Base-by-base conservation (phyloP, 2,888 invertebrate genomes). In the Tupiocoris notatus region DNA sequence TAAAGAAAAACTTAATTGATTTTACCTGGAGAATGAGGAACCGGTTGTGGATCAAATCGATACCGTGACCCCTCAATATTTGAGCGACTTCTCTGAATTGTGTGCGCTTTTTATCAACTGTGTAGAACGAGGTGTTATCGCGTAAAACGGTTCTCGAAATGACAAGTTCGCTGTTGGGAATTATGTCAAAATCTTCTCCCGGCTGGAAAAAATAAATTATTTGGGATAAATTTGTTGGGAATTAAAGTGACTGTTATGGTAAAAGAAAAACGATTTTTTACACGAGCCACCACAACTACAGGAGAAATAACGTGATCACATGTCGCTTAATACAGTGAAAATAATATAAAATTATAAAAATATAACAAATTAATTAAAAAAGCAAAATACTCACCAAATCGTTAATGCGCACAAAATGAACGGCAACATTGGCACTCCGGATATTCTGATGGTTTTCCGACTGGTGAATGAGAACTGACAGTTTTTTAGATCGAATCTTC, bases 41-140 rank as follows among this genome's bases (percentile, higher is more conserved):
- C 62, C 99, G 87, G 84, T 98, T 99, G 83, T 99, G 96, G 82
- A 95, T 94, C 81, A 99, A 87, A 86, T 99, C 99, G 80, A 99
- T 93, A 6, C 96, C 95, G 83, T 93, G 90, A 0, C 88, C 87
- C 77, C 92, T 87, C 3, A 99, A 85, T 80, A 93, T 84, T 77
- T 86, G 87, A 0, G 91, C 90, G 1, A 99, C 93, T 82, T 96
- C 95, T 83, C 95, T 96, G 82, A 96, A 96, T 81, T 91, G 91
- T 20, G 92, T 91, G 81, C 89, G 86, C 81, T 86, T 86, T 0
- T 89, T 89, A 83, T 96, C 89, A 24, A 95, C 83, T 79, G 90
- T 89, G 83, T 96, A 96, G 81, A 84, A 89, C 0, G 95, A 94
- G 0, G 91, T 88, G 83, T 90, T 94, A 82, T 95, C 93, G 81